phyloP scores from a whole-genome alignment of 2,797 vertebrate species.

The Spatula versicolor region DNA sequence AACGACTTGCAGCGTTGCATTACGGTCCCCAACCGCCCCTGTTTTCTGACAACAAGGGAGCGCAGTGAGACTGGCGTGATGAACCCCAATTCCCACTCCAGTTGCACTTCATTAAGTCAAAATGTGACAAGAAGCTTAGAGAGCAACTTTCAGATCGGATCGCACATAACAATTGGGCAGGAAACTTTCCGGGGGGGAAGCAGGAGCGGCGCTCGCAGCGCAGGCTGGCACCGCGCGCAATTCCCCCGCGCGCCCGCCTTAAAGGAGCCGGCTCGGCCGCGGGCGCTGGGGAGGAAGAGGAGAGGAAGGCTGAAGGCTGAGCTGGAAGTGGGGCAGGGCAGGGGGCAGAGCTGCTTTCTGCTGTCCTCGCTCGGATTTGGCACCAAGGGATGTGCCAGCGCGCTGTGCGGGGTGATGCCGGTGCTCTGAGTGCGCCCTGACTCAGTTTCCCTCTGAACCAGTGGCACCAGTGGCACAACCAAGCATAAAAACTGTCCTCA shows the following conservation, averaged over 20 bases:
- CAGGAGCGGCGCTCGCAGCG: slow-evolving; percentile 42
- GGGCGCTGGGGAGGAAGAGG: neutral
- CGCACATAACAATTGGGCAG: slow-evolving; percentile 97
- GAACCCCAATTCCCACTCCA: slow-evolving; percentile 99
- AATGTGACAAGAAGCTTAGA: slow-evolving; percentile 99
- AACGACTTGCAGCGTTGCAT: slow-evolving; percentile 98
- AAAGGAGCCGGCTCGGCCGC: slow-evolving; percentile 63
- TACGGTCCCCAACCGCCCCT: slow-evolving; percentile 98
- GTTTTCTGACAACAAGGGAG: slow-evolving; percentile 99
- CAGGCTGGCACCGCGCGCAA: slow-evolving; percentile 40
- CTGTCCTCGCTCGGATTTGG: neutral
- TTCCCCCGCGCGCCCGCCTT: slow-evolving; percentile 52
- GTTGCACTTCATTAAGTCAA: slow-evolving; percentile 99
- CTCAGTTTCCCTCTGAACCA: neutral
- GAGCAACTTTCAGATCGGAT: slow-evolving; percentile 99
- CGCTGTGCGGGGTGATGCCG: neutral
- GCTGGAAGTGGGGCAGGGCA: neutral
- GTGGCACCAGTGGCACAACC: neutral
- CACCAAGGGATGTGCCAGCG: neutral
- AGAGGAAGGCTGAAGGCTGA: neutral
- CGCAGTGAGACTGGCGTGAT: slow-evolving; percentile 97
- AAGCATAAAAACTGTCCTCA: neutral
- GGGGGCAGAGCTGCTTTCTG: neutral
- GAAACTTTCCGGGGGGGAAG: slow-evolving; percentile 89
- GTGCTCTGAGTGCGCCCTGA: neutral